These are phyloP conservation scores for Corythoichthys haematopterus DNA, from an alignment of 2,113 vertebrate genomes.

Conservation along the genomic window DNA sequence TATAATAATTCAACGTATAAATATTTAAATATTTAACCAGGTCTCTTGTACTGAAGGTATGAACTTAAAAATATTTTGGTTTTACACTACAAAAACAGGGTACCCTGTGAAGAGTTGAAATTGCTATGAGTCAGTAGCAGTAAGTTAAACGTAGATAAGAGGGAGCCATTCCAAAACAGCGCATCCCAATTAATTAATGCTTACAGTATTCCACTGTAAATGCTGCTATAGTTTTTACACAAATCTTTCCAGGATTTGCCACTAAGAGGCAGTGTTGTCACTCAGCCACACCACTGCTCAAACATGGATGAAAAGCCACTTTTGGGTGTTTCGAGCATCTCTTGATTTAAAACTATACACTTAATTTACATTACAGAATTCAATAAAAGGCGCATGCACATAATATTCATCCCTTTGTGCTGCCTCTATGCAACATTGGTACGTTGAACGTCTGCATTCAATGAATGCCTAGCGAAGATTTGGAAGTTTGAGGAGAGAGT, in stretches of 20 bases:
- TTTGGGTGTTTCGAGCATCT: constrained; percentile 6
- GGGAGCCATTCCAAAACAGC: neutral
- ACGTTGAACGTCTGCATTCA: constrained; percentile 31
- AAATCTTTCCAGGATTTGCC: constrained; percentile 6
- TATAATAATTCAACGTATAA: too few species aligned
- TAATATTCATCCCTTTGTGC: neutral
- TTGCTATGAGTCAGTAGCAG: neutral
- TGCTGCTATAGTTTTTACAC: neutral
- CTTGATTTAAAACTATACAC: constrained; percentile 16
- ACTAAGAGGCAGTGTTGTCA: constrained; percentile 69
- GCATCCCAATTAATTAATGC: neutral
- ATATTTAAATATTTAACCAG: too few species aligned
- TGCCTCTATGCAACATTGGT: constrained; percentile 10
- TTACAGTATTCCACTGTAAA: neutral
- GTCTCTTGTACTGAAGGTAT: too few species aligned
- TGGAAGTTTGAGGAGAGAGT: neutral
- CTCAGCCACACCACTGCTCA: constrained; percentile 22
- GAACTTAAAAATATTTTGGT: too few species aligned
- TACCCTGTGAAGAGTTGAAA: neutral
- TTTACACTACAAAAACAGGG: too few species aligned
- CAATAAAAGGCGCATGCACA: neutral
- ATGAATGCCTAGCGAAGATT: constrained; percentile 47
- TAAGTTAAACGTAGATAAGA: neutral
- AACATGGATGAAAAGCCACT: neutral
- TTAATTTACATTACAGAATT: neutral